phyloP scores from a whole-genome alignment of 2,888 invertebrate species.

The Drosophila anceps region DNA sequence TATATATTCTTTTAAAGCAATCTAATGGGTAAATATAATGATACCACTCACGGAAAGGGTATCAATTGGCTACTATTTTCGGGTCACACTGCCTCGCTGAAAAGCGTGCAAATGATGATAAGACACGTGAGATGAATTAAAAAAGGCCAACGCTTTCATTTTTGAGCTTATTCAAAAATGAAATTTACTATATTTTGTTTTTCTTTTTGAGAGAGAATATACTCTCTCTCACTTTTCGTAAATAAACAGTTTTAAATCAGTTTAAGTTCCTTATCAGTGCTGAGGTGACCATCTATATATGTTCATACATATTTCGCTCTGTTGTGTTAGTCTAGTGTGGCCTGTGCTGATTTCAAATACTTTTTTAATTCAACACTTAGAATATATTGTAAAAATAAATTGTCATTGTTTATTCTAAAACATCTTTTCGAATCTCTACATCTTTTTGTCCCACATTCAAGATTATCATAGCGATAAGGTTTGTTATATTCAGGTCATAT shows the following conservation, averaged over 20 bases:
- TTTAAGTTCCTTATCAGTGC: neutral
- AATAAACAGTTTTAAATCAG: neutral
- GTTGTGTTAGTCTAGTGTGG: neutral
- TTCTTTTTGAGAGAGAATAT: neutral
- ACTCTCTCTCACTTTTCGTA: neutral
- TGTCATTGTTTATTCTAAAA: too few relatives aligned
- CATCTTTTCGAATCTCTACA: too few relatives aligned
- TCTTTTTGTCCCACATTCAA: too few relatives aligned
- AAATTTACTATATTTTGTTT: neutral
- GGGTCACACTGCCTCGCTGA: conserved; percentile 88
- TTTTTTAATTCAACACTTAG: too few relatives aligned
- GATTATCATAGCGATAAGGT: too few relatives aligned
- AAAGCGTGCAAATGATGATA: conserved; percentile 88
- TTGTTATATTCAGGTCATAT: too few relatives aligned
- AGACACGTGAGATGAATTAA: conserved; percentile 81
- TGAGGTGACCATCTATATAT: neutral
- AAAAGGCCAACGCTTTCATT: neutral
- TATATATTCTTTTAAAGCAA: conserved; percentile 85
- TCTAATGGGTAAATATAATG: conserved; percentile 88
- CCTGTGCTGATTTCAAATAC: too few relatives aligned
- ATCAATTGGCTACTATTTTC: conserved; percentile 90
- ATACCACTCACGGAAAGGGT: conserved; percentile 87
- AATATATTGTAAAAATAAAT: too few relatives aligned
- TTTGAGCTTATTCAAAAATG: neutral
- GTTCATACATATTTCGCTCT: neutral